Evolutionary conservation across 2,113 vertebrate genomes (phyloP), one percentile per base, ranked within the genome.

Genomic region (Casuarius casuarius): DNA sequence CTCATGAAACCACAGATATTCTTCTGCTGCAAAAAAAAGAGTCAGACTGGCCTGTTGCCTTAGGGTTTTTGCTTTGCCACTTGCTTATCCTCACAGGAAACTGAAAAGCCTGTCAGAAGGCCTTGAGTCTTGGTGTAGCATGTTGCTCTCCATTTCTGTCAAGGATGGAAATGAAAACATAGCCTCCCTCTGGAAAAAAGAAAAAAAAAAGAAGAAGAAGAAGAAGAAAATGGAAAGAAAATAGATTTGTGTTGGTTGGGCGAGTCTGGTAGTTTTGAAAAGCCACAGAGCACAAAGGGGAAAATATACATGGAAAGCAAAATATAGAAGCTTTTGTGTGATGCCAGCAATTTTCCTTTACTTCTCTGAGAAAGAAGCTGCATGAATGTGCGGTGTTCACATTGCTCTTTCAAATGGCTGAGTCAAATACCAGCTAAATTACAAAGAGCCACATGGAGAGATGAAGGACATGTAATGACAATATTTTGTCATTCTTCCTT

Each of bases 361-460:
- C 89, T 92, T 87, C 9, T 1, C 63, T 54, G 66, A 76, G 71
- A 88, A 95, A 84, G 84, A 68, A 80, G 79, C 42, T 65, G 77
- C 86, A 23, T 67, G 54, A 85, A n/a, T 87, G 58, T 38, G 35
- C 6, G 21, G 63, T 63, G 58, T 61, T 76, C 84, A 31, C n/a
- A 72, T 91, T 96, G 94, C 93, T 93, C 82, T 95, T 94, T 96
- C 92, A 87, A 91, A 92, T 1, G 46, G 22, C 84, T 86, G 85
- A 96, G 89, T 94, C 95, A 98, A 95, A 94, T 52, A 66, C 68
- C 72, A 89, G 91, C 68, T 84, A 86, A 88, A 93, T 95, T 87
- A 90, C 90, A 63, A 74, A 90, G 83, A 87, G 87, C 78, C 26
- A 3, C 52, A 82, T 4, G 4, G 86, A 97, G 84, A 95, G 84